Evolutionary conservation across 2,888 invertebrate genomes (phyloP), one percentile per base, ranked within the genome.

Genomic region (Bibio marci): DNA sequence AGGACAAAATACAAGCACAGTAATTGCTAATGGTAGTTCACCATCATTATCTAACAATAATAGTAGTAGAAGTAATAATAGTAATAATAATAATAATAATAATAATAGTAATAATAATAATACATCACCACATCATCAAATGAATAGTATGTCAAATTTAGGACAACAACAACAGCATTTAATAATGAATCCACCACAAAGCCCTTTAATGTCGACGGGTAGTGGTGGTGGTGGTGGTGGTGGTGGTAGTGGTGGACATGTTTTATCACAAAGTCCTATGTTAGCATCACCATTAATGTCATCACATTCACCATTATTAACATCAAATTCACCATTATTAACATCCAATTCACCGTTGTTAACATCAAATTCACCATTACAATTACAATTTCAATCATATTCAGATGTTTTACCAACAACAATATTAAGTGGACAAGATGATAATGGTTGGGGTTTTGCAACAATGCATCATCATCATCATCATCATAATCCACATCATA

Each of bases 261-360:
- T 45, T 3, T 28, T 46, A 5, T 35, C 48, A 30, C 49, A 50
- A 30, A 50, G 47, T 36, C 46, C 49, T 13, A 47, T 50, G 48
- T 28, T 49, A 35, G 41, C 48, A 25, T 49, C 49, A 34, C 50
- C 50, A 8, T 54, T 55, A 25, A 49, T 58, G 43, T 47, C 51
- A 17, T 51, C 56, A 5, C 52, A 52, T 34, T 50, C 53, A 12
- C 52, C 58, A 3, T 41, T 62, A 27, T 48, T 61, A 17, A 54
- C 51, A 43, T 55, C 57, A 13, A 52, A 54, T 34, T 47, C 52
- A 28, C 52, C 59, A 18, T 18, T 38, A 26, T 10, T 38, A 14
- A 27, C 32, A 32, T 26, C 22, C 28, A 52, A 54, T 34, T 47
- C 52, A 28, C 52, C 59, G 17, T 18, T 38, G 15, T n/a, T 38